Percentiles rank a stretch among this genome's conserved stretches.
Evolutionary conservation across 2,888 invertebrate species (phyloP).

Genomic region (Amaurobius ferox): DNA sequence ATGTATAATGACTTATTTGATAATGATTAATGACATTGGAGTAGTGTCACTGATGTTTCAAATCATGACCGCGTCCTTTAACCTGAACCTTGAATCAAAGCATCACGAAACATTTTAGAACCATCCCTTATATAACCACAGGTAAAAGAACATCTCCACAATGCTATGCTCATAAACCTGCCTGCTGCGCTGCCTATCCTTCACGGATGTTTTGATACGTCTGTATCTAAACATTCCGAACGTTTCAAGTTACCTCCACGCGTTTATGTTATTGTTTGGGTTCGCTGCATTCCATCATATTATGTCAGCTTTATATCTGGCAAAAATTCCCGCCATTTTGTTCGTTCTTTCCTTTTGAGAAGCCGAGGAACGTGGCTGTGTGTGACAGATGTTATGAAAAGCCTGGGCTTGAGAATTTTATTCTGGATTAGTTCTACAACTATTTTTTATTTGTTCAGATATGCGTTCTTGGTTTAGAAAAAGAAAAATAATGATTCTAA

Average conservation of each 20-base stretch:
- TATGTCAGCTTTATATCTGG: background rate
- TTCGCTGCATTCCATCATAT: background rate
- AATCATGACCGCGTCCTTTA: no score
- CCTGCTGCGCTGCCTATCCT: background rate
- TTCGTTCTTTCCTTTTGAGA: background rate
- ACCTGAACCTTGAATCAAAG: no score
- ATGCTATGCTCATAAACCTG: background rate
- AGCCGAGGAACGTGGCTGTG: background rate
- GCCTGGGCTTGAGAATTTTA: background rate
- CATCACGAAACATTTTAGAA: background rate
- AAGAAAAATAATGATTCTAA: no score
- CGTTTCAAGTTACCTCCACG: background rate
- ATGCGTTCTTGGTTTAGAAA: no score
- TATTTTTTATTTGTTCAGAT: no score
- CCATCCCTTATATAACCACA: background rate
- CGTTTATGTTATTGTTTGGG: background rate
- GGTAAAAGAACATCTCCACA: background rate
- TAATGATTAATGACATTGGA: no score
- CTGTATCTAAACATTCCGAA: background rate
- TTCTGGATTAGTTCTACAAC: background rate
- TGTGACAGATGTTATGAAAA: background rate
- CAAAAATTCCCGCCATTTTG: background rate
- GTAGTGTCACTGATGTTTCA: no score
- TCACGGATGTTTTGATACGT: background rate
- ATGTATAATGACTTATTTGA: no score